A percentile compares a stretch with the other conserved stretches of the same genome.
Conservation (phyloP, 2,888 invertebrate genomes). For the Suillia variegata region DNA sequence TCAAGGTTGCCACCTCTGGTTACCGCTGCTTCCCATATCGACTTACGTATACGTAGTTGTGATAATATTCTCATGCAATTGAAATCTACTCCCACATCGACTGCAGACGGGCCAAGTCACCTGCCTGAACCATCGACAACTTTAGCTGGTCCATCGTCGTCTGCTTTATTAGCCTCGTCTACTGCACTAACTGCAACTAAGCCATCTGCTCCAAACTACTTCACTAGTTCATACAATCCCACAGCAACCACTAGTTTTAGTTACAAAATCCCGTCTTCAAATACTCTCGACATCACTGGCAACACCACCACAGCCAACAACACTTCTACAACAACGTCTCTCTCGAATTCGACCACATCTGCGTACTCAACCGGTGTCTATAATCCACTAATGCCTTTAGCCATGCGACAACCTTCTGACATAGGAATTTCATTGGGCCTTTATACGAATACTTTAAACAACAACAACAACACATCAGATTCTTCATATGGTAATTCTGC, state of each 20-base stretch:
- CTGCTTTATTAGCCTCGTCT: slow-evolving; percentile 2
- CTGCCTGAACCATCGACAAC: slow-evolving; percentile 1
- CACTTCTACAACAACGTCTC: slow-evolving; percentile 15
- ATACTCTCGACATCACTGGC: slow-evolving; percentile 4
- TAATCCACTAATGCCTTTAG: slow-evolving; percentile 48
- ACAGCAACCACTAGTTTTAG: background rate
- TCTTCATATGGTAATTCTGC: background rate
- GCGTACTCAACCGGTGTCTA: slow-evolving; percentile 43
- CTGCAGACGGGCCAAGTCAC: slow-evolving; percentile 1
- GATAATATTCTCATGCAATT: slow-evolving; percentile 44
- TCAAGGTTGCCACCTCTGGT: slow-evolving; percentile 20
- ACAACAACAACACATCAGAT: slow-evolving; percentile 7
- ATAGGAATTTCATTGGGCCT: slow-evolving; percentile 7
- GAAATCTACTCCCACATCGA: slow-evolving; percentile 27
- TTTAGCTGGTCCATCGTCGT: background rate
- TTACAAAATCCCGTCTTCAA: background rate
- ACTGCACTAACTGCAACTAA: background rate
- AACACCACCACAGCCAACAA: slow-evolving; percentile 10
- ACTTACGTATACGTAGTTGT: slow-evolving; percentile 42
- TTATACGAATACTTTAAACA: slow-evolving; percentile 15
- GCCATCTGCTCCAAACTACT: background rate
- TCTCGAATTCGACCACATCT: slow-evolving; percentile 26
- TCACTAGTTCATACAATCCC: slow-evolving; percentile 2
- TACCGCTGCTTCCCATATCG: slow-evolving; percentile 15
- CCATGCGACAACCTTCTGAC: slow-evolving; percentile 41